Conservation (phyloP, 2,888 invertebrate species). For the Linyphia triangularis region DNA sequence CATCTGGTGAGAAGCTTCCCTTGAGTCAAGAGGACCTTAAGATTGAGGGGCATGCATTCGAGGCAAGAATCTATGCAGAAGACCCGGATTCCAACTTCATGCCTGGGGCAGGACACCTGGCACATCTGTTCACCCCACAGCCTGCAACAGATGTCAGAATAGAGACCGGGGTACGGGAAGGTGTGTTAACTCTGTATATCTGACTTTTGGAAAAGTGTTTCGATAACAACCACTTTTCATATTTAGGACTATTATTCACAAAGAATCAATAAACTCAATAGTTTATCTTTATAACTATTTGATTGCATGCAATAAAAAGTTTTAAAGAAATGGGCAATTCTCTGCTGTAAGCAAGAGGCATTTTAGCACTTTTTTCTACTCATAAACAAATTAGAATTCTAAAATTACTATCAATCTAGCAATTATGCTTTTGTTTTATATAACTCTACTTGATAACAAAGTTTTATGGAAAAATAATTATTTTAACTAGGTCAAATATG, state of each 20-base stretch:
- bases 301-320: not conserved
- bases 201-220: too few relatives aligned
- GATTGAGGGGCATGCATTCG: slow-evolving; percentile 93
- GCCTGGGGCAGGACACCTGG: slow-evolving; percentile 93
- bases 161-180: slow-evolving; percentile 86
- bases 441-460: too few relatives aligned
- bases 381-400: too few relatives aligned
- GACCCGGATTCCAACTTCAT: slow-evolving; percentile 87
- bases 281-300: not conserved
- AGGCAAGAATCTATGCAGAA: slow-evolving; percentile 98
- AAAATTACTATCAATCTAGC: too few relatives aligned
- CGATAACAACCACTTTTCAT: too few relatives aligned
- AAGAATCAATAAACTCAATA: not conserved
- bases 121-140: slow-evolving; percentile 87
- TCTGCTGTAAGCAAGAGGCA: too few relatives aligned
- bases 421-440: too few relatives aligned
- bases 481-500: too few relatives aligned
- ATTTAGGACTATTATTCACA: too few relatives aligned
- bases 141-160: slow-evolving; percentile 85
- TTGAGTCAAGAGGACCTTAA: slow-evolving; percentile 88
- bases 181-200: slow-evolving; percentile 75
- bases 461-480: too few relatives aligned
- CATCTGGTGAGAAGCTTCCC: slow-evolving; percentile 92
- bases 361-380: too few relatives aligned
- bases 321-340: too few relatives aligned